Conservation (phyloP, 2,888 invertebrate species). For the Drosophila rellima region DNA sequence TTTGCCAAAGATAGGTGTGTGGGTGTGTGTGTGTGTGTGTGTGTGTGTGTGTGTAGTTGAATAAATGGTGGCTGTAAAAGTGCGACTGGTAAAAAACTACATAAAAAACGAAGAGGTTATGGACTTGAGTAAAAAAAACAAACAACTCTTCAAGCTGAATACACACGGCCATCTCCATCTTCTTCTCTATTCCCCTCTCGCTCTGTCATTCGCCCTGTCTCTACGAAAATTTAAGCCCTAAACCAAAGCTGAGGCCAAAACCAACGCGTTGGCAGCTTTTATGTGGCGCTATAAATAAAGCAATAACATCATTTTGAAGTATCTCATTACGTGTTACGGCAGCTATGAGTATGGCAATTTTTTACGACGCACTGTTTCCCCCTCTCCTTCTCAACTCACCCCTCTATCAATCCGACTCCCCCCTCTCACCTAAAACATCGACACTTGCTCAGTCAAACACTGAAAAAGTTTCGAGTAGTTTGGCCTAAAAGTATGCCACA, state of each 20-base stretch:
- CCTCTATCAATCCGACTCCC: neutral
- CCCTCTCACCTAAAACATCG: slow-evolving; percentile 22
- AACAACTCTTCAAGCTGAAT: slow-evolving; percentile 3
- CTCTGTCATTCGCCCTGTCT: neutral
- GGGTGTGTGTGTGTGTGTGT: slow-evolving; percentile 16
- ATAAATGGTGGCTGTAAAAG: slow-evolving; percentile 56
- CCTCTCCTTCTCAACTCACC: neutral
- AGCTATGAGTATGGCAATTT: slow-evolving; percentile 68
- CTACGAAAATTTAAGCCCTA: slow-evolving; percentile 12
- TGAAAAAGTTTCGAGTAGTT: slow-evolving; percentile 61
- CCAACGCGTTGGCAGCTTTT: slow-evolving; percentile 52
- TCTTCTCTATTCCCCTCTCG: neutral
- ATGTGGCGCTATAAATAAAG: slow-evolving; percentile 76
- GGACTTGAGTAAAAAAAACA: slow-evolving; percentile 31
- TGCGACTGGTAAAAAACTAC: slow-evolving; percentile 53
- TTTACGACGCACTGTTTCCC: slow-evolving; percentile 58
- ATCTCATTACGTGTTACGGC: slow-evolving; percentile 80
- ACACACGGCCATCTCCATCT: neutral
- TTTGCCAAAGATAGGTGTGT: slow-evolving; percentile 10
- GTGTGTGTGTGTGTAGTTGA: slow-evolving; percentile 11
- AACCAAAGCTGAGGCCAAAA: slow-evolving; percentile 44
- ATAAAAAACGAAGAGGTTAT: slow-evolving; percentile 60
- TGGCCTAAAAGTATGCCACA: slow-evolving; percentile 62
- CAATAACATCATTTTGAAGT: slow-evolving; percentile 82
- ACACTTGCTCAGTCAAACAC: slow-evolving; percentile 21